Conservation (phyloP, 2,113 vertebrate species). For the Ahaetulla prasina region DNA sequence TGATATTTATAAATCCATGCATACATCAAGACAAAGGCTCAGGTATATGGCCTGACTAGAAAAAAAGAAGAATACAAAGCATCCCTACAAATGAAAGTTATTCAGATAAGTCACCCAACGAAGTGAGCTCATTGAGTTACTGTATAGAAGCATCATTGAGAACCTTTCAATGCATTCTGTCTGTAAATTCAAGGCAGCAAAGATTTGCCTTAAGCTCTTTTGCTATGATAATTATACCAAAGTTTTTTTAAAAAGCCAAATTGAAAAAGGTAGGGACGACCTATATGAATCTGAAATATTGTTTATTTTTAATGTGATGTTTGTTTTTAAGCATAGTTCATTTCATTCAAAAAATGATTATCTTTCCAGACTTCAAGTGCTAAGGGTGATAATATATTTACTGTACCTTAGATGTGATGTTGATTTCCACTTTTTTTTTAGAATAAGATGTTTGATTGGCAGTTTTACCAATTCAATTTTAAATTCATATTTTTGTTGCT, state of each 20-base stretch:
- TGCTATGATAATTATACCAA: neutral
- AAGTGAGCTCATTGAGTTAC: neutral
- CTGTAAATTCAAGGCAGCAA: neutral
- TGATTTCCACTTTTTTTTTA: neutral
- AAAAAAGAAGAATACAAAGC: rapidly evolving
- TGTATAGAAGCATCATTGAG: neutral
- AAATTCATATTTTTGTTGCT: neutral
- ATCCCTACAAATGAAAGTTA: neutral
- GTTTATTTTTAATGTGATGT: neutral
- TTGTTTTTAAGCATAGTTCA: neutral
- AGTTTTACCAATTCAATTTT: neutral
- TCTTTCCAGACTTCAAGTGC: neutral
- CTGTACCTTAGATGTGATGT: neutral
- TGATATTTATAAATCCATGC: neutral
- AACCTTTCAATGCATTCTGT: neutral
- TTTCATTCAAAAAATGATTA: neutral
- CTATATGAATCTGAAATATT: neutral
- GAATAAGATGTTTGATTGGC: neutral
- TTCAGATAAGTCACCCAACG: rapidly evolving
- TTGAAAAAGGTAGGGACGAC: neutral
- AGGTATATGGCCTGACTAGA: neutral
- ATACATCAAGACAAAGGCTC: rapidly evolving
- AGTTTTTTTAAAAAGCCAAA: neutral
- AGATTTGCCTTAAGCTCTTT: neutral
- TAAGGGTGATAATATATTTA: neutral